These are phyloP conservation scores for Gonioctena quinquepunctata DNA, from an alignment of 1,140 invertebrate species.

Conservation along the genomic window DNA sequence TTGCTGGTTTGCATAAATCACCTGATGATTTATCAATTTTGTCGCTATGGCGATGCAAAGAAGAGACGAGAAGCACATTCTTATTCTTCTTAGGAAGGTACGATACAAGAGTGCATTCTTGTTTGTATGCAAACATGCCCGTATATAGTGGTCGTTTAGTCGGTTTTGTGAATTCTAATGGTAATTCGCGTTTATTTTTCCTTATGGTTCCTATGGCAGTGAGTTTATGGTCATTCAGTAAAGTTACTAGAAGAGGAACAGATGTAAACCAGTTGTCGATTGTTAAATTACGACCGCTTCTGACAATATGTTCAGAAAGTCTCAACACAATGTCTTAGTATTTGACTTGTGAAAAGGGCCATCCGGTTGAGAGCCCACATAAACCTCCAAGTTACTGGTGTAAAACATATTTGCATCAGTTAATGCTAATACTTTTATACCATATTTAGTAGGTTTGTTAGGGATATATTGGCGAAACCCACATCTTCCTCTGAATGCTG, in stretches of 20 bases:
- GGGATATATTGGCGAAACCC: conserved; percentile 54
- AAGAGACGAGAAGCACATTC: conserved; percentile 32
- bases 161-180: conserved; percentile 42
- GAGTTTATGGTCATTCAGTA: conserved; percentile 40
- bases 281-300: conserved; percentile 51
- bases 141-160: conserved; percentile 8
- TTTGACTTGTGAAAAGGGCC: conserved; percentile 25
- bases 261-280: conserved; percentile 53
- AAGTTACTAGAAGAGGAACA: conserved; percentile 43
- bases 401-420: conserved; percentile 41
- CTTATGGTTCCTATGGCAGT: conserved; percentile 45
- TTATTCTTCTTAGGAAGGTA: conserved; percentile 16
- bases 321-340: conserved; percentile 26
- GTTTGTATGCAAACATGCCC: not conserved
- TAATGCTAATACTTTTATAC: conserved; percentile 49
- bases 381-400: conserved; percentile 46
- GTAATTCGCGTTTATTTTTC: conserved; percentile 48
- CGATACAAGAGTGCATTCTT: not conserved
- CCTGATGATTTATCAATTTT: conserved; percentile 29
- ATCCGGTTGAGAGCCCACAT: conserved; percentile 44
- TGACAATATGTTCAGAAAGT: conserved; percentile 23
- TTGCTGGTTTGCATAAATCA: conserved; percentile 49
- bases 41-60: conserved; percentile 33
- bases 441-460: conserved; percentile 56
- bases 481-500: conserved; percentile 46